Evolutionary conservation across 2,797 vertebrate species (phyloP), one percentile per base, ranked within the genome.

Genomic region (Silurus lanzhouensis): DNA sequence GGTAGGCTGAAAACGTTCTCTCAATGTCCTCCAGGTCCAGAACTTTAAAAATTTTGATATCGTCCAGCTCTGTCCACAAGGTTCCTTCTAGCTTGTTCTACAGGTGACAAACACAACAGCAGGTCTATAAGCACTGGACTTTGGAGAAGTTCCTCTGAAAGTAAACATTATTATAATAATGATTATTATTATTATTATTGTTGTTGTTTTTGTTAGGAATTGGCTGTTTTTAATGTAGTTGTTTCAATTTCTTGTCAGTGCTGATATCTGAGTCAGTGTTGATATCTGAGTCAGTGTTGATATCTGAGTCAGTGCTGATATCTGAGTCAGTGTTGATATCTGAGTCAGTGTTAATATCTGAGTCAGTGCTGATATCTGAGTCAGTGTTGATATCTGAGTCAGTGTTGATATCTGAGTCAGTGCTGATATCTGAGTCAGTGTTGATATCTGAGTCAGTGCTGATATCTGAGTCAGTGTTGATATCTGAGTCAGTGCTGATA

Each of bases 1-100:
- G 96, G 91, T 97, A 97, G 0, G 96, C 96, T 0, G 96, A 97
- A 88, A 97, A 97, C 92, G 95, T 97, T 92, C 95, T 96, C 88
- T 97, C 96, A 90, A 97, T 95, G 88, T 97, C 96, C 87, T 96
- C 93, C 85, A 97, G 92, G 90, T 97, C 96, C 89, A 97, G 86
- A 27, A 94, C 90, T 87, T 93, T 96, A 92, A 96, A 96, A 25
- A 96, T 94, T 84, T 91, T 92, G 87, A 94, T 89, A 85, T 97
- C 96, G 83, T 97, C 96, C 44, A 97, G 94, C 57, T 96, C 96
- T 87, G 94, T 94, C 96, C 96, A 97, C 70, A 97, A 91, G 0
- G 96, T 96, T 63, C 95, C 96, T 66, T 94, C 93, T 80, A 97
- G 94, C 86, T 95, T 96, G 78, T 96, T 96, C 96, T 97, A 87